Base-by-base conservation (phyloP, 2,797 vertebrate species). In the Spondyliosoma cantharus region DNA sequence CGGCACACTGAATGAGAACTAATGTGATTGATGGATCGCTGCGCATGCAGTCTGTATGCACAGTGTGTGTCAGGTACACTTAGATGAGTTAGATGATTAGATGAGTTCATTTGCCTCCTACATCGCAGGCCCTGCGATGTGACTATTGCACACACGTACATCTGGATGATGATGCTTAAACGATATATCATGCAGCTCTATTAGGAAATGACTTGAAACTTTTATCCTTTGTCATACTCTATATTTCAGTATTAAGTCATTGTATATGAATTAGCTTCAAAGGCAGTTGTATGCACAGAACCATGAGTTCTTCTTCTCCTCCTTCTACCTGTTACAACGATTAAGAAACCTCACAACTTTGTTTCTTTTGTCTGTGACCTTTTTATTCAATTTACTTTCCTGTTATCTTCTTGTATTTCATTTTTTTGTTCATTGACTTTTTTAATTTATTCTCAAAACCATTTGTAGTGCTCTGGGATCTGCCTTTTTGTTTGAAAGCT, bases 351-450 rank as follows among this genome's bases (percentile, higher is more conserved):
- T 7, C 48, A 42, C 25, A 43, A n/a, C 2, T 27, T 45, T 27
- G 3, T 25, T 63, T 43, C 37, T 16, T 57, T 61, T 64, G 27
- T 24, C 27, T 49, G 1, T 54, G 43, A 14, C 22, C 24, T 4
- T 52, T 17, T 25, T 7, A 27, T 49, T n/a, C 15, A 29, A 20
- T 63, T 63, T 8, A 3, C 5, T 59, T 60, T 9, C 16, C 24
- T 37, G 61, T 62, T 37, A 68, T 62, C 17, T 46, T 45, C 54
- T 63, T 20, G 15, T 43, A 20, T 63, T 74, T 70, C 15, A 13
- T 67, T 80, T 61, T 62, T 50, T 8, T 25, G 56, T 81, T 32
- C 7, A 54, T 22, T 58, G 15, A 8, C 17, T 43, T 61, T 61
- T 72, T 54, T 24, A 16, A 48, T 56, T 19, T 56, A 45, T 37